phyloP scores from a whole-genome alignment of 30 jellyfish, hydroid and myxozoan species.

The Aurelia aurita region DNA sequence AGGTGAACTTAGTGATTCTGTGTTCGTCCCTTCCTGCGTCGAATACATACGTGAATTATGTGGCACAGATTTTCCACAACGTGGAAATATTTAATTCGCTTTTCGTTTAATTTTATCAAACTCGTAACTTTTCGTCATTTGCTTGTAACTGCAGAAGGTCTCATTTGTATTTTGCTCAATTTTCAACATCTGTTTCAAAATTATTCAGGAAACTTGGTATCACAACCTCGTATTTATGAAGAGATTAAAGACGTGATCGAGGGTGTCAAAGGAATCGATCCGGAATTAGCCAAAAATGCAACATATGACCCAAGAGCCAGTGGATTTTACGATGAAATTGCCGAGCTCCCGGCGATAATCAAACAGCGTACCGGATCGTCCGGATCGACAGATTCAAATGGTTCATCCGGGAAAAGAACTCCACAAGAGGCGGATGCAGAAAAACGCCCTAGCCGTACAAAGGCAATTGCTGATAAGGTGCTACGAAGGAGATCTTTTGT shows the following conservation, averaged over 20 bases:
- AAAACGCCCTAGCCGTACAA: conserved; percentile 7
- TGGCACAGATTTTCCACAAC: too few relatives aligned
- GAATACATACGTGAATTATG: too few relatives aligned
- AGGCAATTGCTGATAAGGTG: conserved; percentile 22
- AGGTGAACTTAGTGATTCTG: too few relatives aligned
- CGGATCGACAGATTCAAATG: conserved; percentile 59
- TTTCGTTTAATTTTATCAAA: too few relatives aligned
- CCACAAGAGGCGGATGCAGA: conserved; percentile 32
- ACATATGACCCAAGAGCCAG: conserved; percentile 15
- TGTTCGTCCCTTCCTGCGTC: too few relatives aligned
- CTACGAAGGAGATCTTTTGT: conserved; percentile 62
- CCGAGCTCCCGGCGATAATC: not conserved
- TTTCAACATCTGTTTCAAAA: too few relatives aligned
- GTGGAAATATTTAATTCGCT: too few relatives aligned
- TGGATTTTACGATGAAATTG: conserved; percentile 56
- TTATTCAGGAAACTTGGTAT: conserved; percentile 34
- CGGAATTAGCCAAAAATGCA: not conserved
- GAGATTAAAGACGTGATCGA: conserved; percentile 22
- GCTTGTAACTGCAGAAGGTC: too few relatives aligned
- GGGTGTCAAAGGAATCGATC: not conserved
- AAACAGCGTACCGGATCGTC: conserved; percentile 50
- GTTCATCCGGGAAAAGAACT: conserved; percentile 32
- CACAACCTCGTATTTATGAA: conserved; percentile 49
- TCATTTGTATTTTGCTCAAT: too few relatives aligned
- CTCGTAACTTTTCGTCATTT: too few relatives aligned